phyloP scores from a whole-genome alignment of 1,140 invertebrate species.

The Parapsyche elsis region DNA sequence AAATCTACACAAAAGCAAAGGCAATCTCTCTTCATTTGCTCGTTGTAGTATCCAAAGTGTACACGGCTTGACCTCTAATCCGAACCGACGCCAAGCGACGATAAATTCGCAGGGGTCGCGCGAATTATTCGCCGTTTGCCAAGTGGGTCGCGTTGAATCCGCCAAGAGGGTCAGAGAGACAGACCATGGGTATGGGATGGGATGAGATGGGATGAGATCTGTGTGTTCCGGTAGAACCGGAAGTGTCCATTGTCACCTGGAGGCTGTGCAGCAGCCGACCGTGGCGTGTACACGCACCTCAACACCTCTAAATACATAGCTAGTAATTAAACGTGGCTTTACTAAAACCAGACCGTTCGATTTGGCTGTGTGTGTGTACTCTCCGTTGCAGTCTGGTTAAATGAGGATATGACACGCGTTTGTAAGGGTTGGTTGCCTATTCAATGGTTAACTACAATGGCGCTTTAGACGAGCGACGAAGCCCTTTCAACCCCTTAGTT shows the following conservation, averaged over 20 bases:
- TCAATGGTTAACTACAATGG: too few species aligned
- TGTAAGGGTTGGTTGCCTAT: too few species aligned
- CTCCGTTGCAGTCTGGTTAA: too few species aligned
- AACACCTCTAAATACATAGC: not conserved
- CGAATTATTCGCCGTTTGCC: slow-evolving; percentile 22
- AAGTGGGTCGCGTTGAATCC: slow-evolving; percentile 13
- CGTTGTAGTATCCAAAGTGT: not conserved
- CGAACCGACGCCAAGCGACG: not conserved
- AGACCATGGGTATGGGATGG: not conserved
- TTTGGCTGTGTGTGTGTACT: too few species aligned
- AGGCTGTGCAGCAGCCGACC: too few species aligned
- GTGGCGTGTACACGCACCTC: not conserved
- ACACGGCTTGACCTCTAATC: slow-evolving; percentile 28
- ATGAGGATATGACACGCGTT: too few species aligned
- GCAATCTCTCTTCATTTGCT: not conserved
- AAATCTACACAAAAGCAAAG: not conserved
- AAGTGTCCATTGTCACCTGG: slow-evolving; percentile 46
- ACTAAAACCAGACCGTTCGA: too few species aligned
- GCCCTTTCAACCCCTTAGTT: too few species aligned
- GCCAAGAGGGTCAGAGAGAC: not conserved
- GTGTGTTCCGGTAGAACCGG: slow-evolving; percentile 32
- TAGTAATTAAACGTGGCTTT: too few species aligned
- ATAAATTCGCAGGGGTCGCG: slow-evolving; percentile 15
- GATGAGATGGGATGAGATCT: not conserved
- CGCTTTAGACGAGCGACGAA: too few species aligned